phyloP scores from a whole-genome alignment of 2,113 vertebrate genomes.

The Baryphthengus martii region DNA sequence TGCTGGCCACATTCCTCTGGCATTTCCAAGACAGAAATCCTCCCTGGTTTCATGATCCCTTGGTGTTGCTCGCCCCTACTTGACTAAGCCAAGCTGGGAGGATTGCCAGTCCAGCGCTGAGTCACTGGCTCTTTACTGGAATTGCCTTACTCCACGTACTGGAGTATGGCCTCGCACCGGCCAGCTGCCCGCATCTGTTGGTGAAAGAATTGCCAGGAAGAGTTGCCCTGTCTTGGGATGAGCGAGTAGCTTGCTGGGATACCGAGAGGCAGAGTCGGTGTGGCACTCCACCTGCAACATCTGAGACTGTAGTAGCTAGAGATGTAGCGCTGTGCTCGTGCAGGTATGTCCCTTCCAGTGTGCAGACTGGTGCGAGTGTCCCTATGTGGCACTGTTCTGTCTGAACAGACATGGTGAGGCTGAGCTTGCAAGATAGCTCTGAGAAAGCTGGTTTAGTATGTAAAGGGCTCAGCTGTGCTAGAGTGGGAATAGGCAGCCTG shows the following conservation, averaged over 20 bases:
- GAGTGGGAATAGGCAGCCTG: background rate
- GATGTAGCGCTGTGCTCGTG: background rate
- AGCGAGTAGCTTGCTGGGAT: rapidly evolving
- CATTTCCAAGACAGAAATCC: background rate
- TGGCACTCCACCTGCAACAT: background rate
- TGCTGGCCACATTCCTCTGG: background rate
- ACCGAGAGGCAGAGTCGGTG: background rate
- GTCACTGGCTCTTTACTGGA: background rate
- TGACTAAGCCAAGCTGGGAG: background rate
- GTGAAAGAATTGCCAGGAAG: background rate
- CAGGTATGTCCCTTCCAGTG: background rate
- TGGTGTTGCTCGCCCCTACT: background rate
- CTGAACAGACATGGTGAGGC: background rate
- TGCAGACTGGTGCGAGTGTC: background rate
- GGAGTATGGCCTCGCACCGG: background rate
- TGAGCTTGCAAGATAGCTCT: background rate
- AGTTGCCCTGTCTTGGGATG: background rate
- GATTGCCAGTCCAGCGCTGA: background rate
- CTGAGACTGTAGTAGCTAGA: background rate
- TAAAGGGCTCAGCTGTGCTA: background rate
- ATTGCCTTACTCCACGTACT: background rate
- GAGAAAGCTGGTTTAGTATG: too few relatives aligned
- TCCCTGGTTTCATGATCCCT: background rate
- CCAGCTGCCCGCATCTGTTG: background rate
- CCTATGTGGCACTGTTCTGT: background rate